Percentiles rank a stretch among this genome's conserved stretches.
Evolutionary conservation across 2,113 vertebrate species (phyloP).

Genomic region (Onychorhynchus coronatus): DNA sequence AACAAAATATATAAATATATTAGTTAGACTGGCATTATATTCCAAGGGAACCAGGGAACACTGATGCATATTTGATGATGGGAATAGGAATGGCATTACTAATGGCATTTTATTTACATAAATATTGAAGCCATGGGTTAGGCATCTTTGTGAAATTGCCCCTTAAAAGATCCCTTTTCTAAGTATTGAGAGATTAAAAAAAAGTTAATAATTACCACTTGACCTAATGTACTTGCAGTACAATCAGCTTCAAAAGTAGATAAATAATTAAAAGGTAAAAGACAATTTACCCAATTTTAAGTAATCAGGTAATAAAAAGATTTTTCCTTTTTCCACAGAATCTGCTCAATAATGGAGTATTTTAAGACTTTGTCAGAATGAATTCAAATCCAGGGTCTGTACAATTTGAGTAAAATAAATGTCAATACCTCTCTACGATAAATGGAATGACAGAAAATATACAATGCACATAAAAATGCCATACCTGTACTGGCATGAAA

Average conservation of each 20-base stretch:
- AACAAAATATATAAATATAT: background rate
- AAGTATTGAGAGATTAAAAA: fast-evolving
- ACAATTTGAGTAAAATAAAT: background rate
- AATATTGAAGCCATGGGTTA: background rate
- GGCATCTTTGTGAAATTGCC: background rate
- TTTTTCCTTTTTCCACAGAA: background rate
- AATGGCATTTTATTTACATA: too few relatives aligned
- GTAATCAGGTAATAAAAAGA: background rate
- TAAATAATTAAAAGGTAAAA: background rate
- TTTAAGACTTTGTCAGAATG: background rate
- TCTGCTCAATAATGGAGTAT: background rate
- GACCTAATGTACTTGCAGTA: background rate
- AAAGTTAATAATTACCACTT: background rate
- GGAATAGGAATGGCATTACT: background rate
- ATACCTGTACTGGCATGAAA: background rate
- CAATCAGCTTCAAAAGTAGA: background rate
- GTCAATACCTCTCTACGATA: background rate
- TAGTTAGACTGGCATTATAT: background rate
- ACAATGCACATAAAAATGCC: background rate
- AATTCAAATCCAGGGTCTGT: background rate
- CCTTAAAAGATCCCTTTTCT: background rate
- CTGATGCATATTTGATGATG: background rate
- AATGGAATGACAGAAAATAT: background rate
- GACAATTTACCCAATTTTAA: background rate
- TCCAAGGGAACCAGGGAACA: background rate